Percentiles rank a stretch among this genome's conserved stretches.
These are phyloP conservation scores for Coptodon rendalli DNA, from an alignment of 2,113 vertebrate species.

Conservation along the genomic window DNA sequence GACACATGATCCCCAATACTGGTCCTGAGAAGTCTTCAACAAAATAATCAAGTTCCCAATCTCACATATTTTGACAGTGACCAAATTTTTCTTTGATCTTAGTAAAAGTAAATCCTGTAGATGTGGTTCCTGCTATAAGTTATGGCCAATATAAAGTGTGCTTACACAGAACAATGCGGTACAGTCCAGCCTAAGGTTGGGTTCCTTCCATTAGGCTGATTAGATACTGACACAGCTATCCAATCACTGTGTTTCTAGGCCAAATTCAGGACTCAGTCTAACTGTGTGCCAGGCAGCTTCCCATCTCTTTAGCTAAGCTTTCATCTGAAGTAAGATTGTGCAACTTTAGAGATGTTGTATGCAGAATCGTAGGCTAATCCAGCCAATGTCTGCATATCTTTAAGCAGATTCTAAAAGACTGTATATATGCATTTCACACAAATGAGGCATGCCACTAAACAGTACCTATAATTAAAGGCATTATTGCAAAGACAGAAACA, in stretches of 20 bases:
- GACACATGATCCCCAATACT: neutral
- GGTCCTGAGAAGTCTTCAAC: neutral
- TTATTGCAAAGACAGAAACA: neutral
- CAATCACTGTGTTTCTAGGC: neutral
- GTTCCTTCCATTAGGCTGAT: constrained; percentile 45
- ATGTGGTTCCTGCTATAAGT: neutral
- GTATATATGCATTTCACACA: neutral
- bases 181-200: neutral
- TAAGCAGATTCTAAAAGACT: neutral
- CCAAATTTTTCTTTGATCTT: neutral
- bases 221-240: constrained; percentile 7
- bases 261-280: constrained; percentile 5
- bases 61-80: neutral
- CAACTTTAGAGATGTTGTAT: neutral
- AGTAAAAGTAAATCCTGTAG: neutral
- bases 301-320: neutral
- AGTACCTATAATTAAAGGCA: neutral
- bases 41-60: neutral
- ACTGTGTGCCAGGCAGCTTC: neutral
- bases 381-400: neutral
- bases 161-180: neutral
- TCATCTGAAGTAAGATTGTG: neutral
- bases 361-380: neutral
- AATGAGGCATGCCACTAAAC: neutral
- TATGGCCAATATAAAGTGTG: neutral